Evolutionary conservation across 2,797 vertebrate species (phyloP).

Genomic region (Syngnathus rostellatus): DNA sequence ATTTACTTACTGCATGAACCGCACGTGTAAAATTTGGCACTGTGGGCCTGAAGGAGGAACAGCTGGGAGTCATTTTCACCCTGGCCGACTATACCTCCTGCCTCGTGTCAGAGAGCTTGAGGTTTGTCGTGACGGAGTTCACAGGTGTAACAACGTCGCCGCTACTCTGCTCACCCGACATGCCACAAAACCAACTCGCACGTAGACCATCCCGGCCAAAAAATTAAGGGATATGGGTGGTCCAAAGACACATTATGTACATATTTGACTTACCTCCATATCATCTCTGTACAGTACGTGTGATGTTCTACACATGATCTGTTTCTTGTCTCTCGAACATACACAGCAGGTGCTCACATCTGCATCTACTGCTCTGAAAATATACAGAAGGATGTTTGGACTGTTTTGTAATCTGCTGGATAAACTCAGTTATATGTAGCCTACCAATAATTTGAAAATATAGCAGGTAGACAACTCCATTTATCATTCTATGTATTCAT

Average conservation of each 20-base stretch:
- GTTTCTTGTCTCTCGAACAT: conserved; percentile 14
- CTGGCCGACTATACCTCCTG: conserved; percentile 37
- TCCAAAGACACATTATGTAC: conserved; percentile 41
- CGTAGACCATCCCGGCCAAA: conserved; percentile 50
- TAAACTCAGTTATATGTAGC: neutral
- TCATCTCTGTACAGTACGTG: conserved; percentile 26
- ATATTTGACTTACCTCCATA: conserved; percentile 11
- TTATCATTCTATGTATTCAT: no score
- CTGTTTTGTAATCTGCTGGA: conserved; percentile 17
- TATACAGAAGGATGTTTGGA: conserved; percentile 48
- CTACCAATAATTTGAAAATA: no score
- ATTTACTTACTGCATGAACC: conserved; percentile 54
- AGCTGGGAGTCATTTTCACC: conserved; percentile 62
- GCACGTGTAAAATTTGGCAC: conserved; percentile 53
- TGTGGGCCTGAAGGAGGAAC: conserved; percentile 18
- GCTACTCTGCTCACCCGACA: conserved; percentile 22
- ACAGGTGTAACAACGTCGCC: conserved; percentile 56
- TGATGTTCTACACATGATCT: conserved; percentile 4
- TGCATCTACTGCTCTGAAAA: conserved; percentile 47
- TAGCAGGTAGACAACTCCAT: no score
- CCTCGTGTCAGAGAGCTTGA: conserved; percentile 49
- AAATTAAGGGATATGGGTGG: conserved; percentile 62
- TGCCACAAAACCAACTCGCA: conserved; percentile 68
- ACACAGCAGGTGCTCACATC: conserved; percentile 16
- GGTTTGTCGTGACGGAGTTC: conserved; percentile 48